Conservation (phyloP, 2,888 invertebrate genomes). For the Holacanthella duospinosa region DNA sequence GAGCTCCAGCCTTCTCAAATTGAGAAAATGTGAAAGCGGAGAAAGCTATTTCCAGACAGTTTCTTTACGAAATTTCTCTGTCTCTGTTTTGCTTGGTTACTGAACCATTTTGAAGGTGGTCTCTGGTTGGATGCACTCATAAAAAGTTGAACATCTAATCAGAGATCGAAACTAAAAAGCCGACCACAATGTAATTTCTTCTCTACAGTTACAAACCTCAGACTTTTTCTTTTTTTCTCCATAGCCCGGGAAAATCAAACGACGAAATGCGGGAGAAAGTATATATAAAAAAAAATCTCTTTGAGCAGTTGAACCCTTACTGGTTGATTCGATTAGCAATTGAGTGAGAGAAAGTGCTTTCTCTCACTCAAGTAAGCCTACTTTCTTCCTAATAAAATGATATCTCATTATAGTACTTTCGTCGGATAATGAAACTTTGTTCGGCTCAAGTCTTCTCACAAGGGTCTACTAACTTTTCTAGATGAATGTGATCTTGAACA, state of each 20-base stretch:
- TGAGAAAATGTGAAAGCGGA: conserved; percentile 5
- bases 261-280: neutral
- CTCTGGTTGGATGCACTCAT: conserved; percentile 12
- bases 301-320: neutral
- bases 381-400: neutral
- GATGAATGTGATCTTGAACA: too few species aligned
- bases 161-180: conserved; percentile 16
- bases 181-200: conserved; percentile 16
- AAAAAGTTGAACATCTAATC: conserved; percentile 17
- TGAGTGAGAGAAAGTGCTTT: conserved; percentile 6
- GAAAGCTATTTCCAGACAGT: neutral
- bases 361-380: neutral
- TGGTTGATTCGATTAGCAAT: neutral
- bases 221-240: neutral
- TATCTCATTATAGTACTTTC: neutral
- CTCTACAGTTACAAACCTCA: neutral
- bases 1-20: conserved; percentile 2
- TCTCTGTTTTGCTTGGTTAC: conserved; percentile 6
- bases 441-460: too few species aligned
- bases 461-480: too few species aligned
- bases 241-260: neutral
- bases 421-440: too few species aligned
- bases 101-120: neutral
- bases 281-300: neutral
- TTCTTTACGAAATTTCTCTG: neutral